Conservation (phyloP, 2,113 vertebrate species). For the Protomyctophum bolini region DNA sequence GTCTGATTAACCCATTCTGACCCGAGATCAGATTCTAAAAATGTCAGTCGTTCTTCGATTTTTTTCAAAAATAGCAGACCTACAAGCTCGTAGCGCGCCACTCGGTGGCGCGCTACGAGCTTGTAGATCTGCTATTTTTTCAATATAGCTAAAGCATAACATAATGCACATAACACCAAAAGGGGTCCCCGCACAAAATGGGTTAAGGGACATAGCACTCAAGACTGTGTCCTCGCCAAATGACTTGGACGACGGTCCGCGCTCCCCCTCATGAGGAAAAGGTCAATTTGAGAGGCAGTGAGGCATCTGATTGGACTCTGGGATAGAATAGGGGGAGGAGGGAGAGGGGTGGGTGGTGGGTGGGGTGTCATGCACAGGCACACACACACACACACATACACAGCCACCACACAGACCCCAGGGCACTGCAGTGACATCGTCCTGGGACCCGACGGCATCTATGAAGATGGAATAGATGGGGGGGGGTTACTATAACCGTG, state of each 20-base stretch:
- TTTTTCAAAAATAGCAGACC: too few species aligned
- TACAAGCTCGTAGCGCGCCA: too few species aligned
- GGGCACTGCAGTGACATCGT: background rate
- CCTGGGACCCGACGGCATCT: background rate
- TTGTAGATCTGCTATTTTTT: too few species aligned
- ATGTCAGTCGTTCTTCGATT: too few species aligned
- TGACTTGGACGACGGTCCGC: background rate
- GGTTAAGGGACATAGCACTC: background rate
- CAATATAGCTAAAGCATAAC: too few species aligned
- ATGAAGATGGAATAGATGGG: background rate
- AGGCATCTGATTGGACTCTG: slow-evolving; percentile 22
- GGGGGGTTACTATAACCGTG: background rate
- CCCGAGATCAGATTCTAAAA: too few species aligned
- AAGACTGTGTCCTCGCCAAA: background rate
- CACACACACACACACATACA: background rate
- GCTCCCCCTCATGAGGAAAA: slow-evolving; percentile 6
- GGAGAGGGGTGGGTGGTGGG: too few species aligned
- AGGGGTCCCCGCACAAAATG: too few species aligned
- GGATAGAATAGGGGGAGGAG: background rate
- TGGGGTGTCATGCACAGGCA: slow-evolving; percentile 1
- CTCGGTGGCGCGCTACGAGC: too few species aligned
- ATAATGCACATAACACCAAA: too few species aligned
- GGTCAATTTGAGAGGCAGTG: slow-evolving; percentile 14
- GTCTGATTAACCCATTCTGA: too few species aligned
- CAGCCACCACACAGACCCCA: too few species aligned